A percentile compares a stretch with the other conserved stretches of the same genome.
Evolutionary conservation across 2,113 vertebrate species (phyloP).

Genomic region (Rynchops niger): DNA sequence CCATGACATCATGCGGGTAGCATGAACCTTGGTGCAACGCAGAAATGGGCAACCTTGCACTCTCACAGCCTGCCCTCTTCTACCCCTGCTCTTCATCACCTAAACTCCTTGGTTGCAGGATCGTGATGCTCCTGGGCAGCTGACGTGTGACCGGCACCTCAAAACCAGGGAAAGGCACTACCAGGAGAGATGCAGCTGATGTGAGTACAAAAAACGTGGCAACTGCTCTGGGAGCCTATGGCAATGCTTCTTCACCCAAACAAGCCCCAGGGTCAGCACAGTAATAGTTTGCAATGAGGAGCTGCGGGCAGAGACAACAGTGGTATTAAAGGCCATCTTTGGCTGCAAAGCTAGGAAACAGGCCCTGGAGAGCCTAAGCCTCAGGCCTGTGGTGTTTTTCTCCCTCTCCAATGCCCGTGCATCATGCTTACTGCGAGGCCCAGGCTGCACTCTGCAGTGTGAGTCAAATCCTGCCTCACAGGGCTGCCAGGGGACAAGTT

Average conservation of each 20-base stretch:
- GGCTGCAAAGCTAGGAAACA: background rate
- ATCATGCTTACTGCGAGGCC: background rate
- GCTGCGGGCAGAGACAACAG: background rate
- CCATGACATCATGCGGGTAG: background rate
- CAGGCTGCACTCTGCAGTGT: background rate
- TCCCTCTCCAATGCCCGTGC: background rate
- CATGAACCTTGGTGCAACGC: background rate
- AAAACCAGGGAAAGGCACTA: background rate
- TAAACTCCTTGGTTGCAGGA: background rate
- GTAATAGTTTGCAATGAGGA: background rate
- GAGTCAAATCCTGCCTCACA: background rate
- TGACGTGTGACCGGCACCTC: background rate
- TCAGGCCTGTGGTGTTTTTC: background rate
- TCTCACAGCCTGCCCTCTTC: background rate
- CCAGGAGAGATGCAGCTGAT: background rate
- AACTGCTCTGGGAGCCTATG: background rate
- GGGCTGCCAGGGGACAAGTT: background rate
- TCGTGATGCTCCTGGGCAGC: background rate
- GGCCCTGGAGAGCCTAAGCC: background rate
- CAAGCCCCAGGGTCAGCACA: background rate
- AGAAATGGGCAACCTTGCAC: background rate
- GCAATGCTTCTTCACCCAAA: background rate
- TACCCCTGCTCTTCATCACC: background rate
- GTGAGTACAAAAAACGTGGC: background rate
- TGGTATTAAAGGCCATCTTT: background rate